Base-by-base conservation (phyloP, 2,888 invertebrate genomes). In the Dicranocentrus wangi region DNA sequence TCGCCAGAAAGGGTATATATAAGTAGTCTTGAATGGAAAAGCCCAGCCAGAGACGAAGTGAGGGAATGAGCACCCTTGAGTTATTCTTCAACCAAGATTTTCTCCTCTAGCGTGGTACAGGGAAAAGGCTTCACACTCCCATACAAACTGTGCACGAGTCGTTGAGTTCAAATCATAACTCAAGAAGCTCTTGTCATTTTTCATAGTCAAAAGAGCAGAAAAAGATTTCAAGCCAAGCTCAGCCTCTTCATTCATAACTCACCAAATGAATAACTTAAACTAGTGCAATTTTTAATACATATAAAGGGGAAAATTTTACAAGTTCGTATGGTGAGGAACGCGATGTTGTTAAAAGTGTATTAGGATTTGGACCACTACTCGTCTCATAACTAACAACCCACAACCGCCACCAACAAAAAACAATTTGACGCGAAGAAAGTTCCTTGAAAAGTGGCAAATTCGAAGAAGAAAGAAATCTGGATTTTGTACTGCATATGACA, bases 181-280 rank as follows among this genome's bases (percentile, higher is more conserved):
- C 72, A 61, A 28, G 28, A 51, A 51, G 19, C 53, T n/a, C 51
- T n/a, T 63, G 63, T 53, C 72, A 72, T 72, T 72, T 72, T 72
- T 72, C 72, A 23, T 72, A 28, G 23, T 63, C 63, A 72, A 63
- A 72, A 51, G 60, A 32, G 63, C 23, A 72, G 71, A 71, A 72
- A 71, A 72, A 63, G 28, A 63, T 63, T 71, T 61, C 32, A 53
- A 69, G 70, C n/a, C 19, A 71, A 43, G 60, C 39, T 25, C 39
- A 69, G 10, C n/a, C 55, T 15, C 70, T 42, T n/a, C 43, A 70
- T 58, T 70, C 58, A 70, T 58, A 70, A 53, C 68, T 68, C 53
- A 53, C 51, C 51, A 19, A 68, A 66, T 25, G 10, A 51, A n/a
- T n/a, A n/a, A 27, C 47, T 15, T 47, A 51, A 47, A n/a, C n/a